Base-by-base conservation (phyloP, 2,888 invertebrate species). In the Tridacna crocea region DNA sequence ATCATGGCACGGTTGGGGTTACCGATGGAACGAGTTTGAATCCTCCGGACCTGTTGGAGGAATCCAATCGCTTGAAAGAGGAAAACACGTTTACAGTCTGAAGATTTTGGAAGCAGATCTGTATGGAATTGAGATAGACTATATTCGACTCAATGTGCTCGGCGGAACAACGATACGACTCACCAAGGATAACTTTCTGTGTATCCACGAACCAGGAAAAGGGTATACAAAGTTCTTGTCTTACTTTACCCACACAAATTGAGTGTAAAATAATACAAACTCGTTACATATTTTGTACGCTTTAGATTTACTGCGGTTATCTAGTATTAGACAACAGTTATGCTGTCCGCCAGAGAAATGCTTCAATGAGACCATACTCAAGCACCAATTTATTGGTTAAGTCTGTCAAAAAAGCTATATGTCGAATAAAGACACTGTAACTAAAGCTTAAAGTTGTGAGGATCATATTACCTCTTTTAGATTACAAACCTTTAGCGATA, bases 71-170 rank as follows among this genome's bases (percentile, higher is more conserved):
- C 70, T 88, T 3, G 55, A 47, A 6, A 73, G 78, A 0, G 87
- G 88, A 0, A 60, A 82, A 8, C 87, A 88, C 72, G 74, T 27
- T 27, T 68, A 87, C 8, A 65, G 76, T 17, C 60, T 88, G 27
- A 75, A 81, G 60, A 72, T 88, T n/a, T 13, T 68, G 2, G 76
- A 85, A 19, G 72, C 83, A 17, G 88, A 88, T 63, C 26, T 61
- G 12, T 88, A 85, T 48, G 88, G 88, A 8, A 75, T 88, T 3
- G 88, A 88, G 68, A 83, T 88, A 22, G 88, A 88, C 79, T 86
- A 86, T 24, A 80, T 88, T 24, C 78, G 86, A 0, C 75, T 88
- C 13, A 78, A 84, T 24, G 85, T 86, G 11, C 83, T 80, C 65
- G 88, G 87, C 0, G 65, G 79, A 22, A 77, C 6, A 24, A 63